Conservation (phyloP, 2,797 vertebrate genomes). For the Parauchenoglanis ngamensis region DNA sequence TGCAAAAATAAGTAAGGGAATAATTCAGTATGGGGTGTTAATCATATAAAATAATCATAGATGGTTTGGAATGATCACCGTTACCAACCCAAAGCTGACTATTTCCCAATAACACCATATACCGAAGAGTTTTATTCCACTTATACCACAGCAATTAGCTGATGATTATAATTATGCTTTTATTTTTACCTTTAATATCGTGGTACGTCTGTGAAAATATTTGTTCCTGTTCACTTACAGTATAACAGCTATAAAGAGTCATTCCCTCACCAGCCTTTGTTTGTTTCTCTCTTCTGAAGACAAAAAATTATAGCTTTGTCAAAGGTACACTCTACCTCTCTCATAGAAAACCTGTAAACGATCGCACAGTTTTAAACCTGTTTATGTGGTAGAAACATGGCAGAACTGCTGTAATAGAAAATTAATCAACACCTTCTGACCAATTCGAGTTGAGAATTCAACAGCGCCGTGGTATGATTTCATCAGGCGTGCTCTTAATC, state of each 20-base stretch:
- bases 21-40: background rate
- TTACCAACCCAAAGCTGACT: background rate
- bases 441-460: background rate
- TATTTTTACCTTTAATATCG: background rate
- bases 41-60: background rate
- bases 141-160: background rate
- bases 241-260: background rate
- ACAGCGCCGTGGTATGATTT: background rate
- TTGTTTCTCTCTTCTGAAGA: background rate
- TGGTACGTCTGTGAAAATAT: background rate
- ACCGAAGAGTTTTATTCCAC: background rate
- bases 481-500: background rate
- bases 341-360: background rate
- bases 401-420: background rate
- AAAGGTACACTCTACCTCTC: background rate
- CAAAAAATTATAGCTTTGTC: background rate
- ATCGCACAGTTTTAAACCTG: background rate
- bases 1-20: background rate
- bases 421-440: background rate
- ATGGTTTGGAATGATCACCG: background rate
- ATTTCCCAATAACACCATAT: background rate
- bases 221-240: background rate
- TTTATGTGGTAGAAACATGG: background rate
- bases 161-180: background rate
- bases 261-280: background rate